Evolutionary conservation across 2,888 invertebrate species (phyloP), one percentile per base, ranked within the genome.

Genomic region (Tigriopus californicus): DNA sequence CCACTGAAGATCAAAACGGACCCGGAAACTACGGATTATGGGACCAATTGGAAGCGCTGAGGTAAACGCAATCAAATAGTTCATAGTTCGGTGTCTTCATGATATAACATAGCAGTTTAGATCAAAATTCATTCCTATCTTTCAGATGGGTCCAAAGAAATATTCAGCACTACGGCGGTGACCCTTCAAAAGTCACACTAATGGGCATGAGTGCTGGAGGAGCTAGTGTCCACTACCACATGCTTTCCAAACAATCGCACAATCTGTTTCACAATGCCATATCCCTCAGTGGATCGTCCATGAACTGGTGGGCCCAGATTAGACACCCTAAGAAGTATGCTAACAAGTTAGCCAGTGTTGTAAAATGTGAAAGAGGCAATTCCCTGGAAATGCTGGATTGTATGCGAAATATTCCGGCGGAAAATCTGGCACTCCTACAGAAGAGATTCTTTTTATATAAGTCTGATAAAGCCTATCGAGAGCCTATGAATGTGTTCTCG

Each of bases 141-240:
- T 33, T 33, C 8, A 33, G 33, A 22, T 49, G 49, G 49, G 22
- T 49, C 11, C 49, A 49, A 49, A 22, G 5, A 5, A 49, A 49
- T 22, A 49, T 49, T 5, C 20, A 15, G 3, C 6, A 12, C 20
- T 49, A 20, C 20, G 49, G 49, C 20, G 49, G 49, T 5, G 49
- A 49, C 11, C 49, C 49, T 5, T 20, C 15, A 4, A 12, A 15
- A 5, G 49, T 49, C 22, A 49, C 49, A 5, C 15, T 49, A 5
- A 20, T 49, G 15, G 49, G 49, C 12, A 49, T 49, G 49, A 49
- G 49, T 49, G 49, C 53, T 2, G 53, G 53, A 25, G 53, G 53
- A 40, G 53, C 53, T 3, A 15, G 15, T 40, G 53, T 53, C 15
- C 53, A 53, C 20, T 53, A 53, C 40, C 20, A 18, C n/a, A 33